Evolutionary conservation across 2,888 invertebrate species (phyloP).

Genomic region (Gonocerus acuteangulatus): DNA sequence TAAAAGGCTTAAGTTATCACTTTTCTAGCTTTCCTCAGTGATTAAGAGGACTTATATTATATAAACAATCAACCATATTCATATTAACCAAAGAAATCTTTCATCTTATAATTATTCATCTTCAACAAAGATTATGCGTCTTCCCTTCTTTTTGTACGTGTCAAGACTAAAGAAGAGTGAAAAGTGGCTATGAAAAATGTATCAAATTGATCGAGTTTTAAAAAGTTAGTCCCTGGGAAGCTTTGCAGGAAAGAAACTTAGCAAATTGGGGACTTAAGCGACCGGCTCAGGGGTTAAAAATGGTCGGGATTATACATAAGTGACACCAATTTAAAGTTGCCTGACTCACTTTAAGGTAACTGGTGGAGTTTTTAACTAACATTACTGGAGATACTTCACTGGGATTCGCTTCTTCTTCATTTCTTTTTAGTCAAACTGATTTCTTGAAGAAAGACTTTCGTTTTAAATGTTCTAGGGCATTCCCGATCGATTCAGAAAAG

Average conservation of each 20-base stretch:
- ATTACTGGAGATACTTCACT: conserved; percentile 5
- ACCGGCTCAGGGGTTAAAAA: conserved; percentile 14
- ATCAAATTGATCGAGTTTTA: conserved; percentile 18
- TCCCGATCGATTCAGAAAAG: too few species aligned
- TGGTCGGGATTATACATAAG: conserved; percentile 21
- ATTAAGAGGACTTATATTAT: too few species aligned
- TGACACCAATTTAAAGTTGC: conserved; percentile 22
- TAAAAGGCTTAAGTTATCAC: too few species aligned
- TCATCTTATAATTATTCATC: too few species aligned
- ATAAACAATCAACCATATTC: too few species aligned
- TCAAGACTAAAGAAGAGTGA: neutral
- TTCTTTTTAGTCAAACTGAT: too few species aligned
- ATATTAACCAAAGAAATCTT: too few species aligned
- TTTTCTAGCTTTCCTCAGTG: too few species aligned
- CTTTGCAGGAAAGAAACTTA: neutral
- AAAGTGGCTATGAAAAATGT: conserved; percentile 18
- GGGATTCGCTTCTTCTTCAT: neutral
- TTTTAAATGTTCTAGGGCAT: too few species aligned
- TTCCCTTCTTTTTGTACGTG: too few species aligned
- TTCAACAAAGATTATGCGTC: too few species aligned
- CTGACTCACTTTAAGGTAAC: conserved; percentile 10
- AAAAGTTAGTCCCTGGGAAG: conserved; percentile 4
- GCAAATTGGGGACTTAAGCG: neutral
- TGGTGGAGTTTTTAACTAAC: conserved; percentile 18
- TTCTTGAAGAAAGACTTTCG: too few species aligned